A percentile compares a stretch with the other conserved stretches of the same genome.
Evolutionary conservation across 37 sponge, comb jelly and placozoan genomes (phyloP).

Genomic region (Spongilla lacustris): DNA sequence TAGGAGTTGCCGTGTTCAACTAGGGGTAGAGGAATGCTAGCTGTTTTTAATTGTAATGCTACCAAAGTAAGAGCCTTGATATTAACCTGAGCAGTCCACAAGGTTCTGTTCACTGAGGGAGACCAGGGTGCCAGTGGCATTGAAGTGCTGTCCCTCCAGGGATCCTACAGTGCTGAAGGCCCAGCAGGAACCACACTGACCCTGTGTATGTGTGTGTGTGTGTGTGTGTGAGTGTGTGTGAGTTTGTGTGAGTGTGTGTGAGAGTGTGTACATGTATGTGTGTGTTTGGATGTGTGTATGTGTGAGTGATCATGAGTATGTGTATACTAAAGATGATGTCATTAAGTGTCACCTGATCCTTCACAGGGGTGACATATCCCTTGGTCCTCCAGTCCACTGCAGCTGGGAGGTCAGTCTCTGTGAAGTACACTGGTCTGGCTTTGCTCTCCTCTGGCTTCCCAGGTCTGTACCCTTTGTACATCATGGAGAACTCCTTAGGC

Average conservation of each 20-base stretch:
- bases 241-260: background rate
- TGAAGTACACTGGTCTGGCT: slow-evolving; percentile 23
- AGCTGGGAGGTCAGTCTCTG: slow-evolving; percentile 33
- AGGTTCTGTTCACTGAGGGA: slow-evolving; percentile 73
- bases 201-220: slow-evolving; percentile 76
- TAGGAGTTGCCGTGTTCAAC: no score
- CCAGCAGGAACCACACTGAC: slow-evolving; percentile 90
- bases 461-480: slow-evolving; percentile 28
- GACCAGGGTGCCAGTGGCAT: slow-evolving; percentile 68
- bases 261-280: background rate
- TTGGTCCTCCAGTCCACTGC: slow-evolving; percentile 81
- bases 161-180: slow-evolving; percentile 87
- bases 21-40: no score
- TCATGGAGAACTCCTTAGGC: slow-evolving; percentile 21
- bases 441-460: slow-evolving; percentile 24
- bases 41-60: no score
- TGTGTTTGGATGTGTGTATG: background rate
- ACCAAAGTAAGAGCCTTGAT: background rate
- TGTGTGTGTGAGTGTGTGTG: background rate
- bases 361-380: slow-evolving; percentile 71
- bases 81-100: slow-evolving; percentile 46
- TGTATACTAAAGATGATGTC: no score
- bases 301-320: background rate
- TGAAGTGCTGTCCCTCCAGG: slow-evolving; percentile 80
- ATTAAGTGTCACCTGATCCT: slow-evolving; percentile 60